phyloP scores from a whole-genome alignment of 2,888 invertebrate genomes.

The Hedya salicella region DNA sequence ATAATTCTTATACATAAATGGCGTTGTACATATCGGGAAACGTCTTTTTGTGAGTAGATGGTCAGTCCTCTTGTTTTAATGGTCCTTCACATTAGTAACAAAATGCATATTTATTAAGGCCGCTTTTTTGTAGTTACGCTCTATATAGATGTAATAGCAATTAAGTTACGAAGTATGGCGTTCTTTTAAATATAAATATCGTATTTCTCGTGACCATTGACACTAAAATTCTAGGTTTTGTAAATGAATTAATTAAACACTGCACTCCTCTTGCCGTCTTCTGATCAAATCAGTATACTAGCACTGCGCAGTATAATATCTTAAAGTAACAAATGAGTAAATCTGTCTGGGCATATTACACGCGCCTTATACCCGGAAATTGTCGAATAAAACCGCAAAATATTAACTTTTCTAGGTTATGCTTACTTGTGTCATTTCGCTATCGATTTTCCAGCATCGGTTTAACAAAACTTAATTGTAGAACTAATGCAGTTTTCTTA shows the following conservation, averaged over 20 bases:
- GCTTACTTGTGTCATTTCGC: constrained; percentile 70
- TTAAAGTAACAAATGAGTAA: too few species aligned
- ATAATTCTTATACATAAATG: too few species aligned
- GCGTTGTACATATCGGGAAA: too few species aligned
- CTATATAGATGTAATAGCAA: too few species aligned
- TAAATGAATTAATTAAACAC: constrained; percentile 1
- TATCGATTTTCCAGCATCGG: constrained; percentile 71
- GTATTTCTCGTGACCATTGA: not conserved
- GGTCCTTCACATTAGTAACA: too few species aligned
- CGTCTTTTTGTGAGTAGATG: too few species aligned
- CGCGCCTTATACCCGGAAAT: not conserved
- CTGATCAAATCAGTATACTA: not conserved
- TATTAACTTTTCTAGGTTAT: constrained; percentile 61
- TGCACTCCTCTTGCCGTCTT: not conserved
- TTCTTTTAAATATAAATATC: not conserved
- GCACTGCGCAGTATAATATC: not conserved
- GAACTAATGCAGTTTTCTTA: constrained; percentile 71
- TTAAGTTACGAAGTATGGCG: not conserved
- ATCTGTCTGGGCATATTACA: not conserved
- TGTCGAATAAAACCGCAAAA: constrained; percentile 18
- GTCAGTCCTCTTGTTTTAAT: too few species aligned
- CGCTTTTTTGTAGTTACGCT: too few species aligned
- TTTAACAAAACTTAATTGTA: constrained; percentile 51
- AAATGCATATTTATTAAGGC: too few species aligned
- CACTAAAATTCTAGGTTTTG: not conserved